phyloP scores from a whole-genome alignment of 1,140 invertebrate genomes.

The Neomicropteryx cornuta region DNA sequence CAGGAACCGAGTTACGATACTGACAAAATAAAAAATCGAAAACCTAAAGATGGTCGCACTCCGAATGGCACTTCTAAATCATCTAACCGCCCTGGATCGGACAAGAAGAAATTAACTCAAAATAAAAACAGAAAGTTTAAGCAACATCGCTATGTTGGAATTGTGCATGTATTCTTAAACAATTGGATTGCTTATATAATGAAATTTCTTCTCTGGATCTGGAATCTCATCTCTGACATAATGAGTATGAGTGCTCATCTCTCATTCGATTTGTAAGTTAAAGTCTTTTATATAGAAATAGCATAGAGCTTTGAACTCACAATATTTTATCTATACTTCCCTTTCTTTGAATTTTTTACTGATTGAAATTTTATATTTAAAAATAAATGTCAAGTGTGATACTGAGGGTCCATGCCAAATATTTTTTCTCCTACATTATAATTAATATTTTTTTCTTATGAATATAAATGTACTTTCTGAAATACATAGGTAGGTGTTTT shows the following conservation, averaged over 20 bases:
- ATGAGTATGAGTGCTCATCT: constrained; percentile 64
- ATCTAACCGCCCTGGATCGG: constrained; percentile 27
- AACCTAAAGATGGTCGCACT: constrained; percentile 36
- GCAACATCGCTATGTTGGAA: constrained; percentile 31
- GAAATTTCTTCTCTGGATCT: constrained; percentile 60
- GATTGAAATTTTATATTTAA: too few species aligned
- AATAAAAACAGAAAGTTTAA: constrained; percentile 30
- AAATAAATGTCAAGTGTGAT: too few species aligned
- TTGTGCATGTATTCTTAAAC: constrained; percentile 45
- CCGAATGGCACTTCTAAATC: too few species aligned
- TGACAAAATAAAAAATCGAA: constrained; percentile 29
- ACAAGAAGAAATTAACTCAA: constrained; percentile 33
- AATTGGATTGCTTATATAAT: constrained; percentile 57
- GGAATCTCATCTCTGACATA: constrained; percentile 67
- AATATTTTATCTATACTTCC: too few species aligned
- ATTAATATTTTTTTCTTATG: constrained; percentile 7
- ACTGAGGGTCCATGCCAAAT: constrained; percentile 1
- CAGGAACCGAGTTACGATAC: constrained; percentile 24
- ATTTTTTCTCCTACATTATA: constrained; percentile 7
- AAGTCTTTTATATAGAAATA: not conserved
- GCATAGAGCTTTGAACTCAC: not conserved
- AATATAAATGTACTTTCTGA: too few species aligned
- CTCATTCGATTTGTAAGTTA: constrained; percentile 60
- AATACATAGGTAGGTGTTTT: too few species aligned
- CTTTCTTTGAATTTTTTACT: too few species aligned